phyloP scores from a whole-genome alignment of 2,888 invertebrate genomes.

The Hypsopygia costalis region DNA sequence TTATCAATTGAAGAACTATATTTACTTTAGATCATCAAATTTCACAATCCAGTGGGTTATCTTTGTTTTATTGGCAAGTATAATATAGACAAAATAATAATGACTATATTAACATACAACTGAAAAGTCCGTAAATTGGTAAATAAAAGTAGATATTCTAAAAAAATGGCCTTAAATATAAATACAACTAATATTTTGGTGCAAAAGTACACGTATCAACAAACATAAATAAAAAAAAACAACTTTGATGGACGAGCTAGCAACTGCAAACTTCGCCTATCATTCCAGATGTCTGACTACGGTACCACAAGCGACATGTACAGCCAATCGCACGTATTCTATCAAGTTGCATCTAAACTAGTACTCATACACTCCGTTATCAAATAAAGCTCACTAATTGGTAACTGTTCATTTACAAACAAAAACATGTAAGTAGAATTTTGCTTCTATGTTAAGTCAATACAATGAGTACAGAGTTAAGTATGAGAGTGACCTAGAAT shows the following conservation, averaged over 20 bases:
- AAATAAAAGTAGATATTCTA: too few species aligned
- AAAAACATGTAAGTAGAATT: conserved; percentile 16
- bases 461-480: conserved; percentile 14
- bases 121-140: too few species aligned
- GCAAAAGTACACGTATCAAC: too few species aligned
- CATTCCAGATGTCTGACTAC: background rate
- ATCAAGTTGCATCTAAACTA: conserved; percentile 5
- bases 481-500: conserved; percentile 10
- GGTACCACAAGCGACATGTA: conserved; percentile 3
- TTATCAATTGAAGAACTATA: too few species aligned
- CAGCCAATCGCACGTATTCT: conserved; percentile 3
- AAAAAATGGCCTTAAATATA: too few species aligned
- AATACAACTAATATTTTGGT: too few species aligned
- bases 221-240: too few species aligned
- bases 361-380: conserved; percentile 8
- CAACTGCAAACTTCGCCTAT: background rate
- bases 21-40: too few species aligned
- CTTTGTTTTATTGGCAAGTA: too few species aligned
- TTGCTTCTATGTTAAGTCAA: conserved; percentile 19
- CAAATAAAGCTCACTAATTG: conserved; percentile 4
- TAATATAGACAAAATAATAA: too few species aligned
- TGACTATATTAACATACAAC: too few species aligned
- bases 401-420: conserved; percentile 16
- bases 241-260: background rate
- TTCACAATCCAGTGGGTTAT: too few species aligned